phyloP scores from a whole-genome alignment of 1,140 invertebrate genomes.

The Conus betulinus region DNA sequence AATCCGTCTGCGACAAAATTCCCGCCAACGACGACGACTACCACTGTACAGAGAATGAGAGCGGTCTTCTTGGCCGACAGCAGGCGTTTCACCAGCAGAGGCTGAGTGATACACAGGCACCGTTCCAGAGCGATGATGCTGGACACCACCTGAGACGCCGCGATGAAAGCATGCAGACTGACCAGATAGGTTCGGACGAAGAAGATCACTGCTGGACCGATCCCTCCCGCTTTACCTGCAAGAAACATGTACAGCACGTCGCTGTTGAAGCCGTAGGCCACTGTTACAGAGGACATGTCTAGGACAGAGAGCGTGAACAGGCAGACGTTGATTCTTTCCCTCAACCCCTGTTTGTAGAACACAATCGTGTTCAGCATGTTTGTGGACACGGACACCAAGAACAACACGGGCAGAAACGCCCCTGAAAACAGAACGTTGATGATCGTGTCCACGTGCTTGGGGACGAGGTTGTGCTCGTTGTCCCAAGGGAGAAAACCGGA shows the following conservation, averaged over 20 bases:
- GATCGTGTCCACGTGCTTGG: neutral
- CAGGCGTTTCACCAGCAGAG: neutral
- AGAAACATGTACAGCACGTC: neutral
- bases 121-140: neutral
- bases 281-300: neutral
- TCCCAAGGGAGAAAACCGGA: neutral
- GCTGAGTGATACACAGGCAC: neutral
- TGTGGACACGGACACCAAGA: neutral
- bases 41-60: neutral
- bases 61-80: neutral
- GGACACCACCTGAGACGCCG: neutral
- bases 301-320: neutral
- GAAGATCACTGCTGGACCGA: neutral
- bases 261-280: neutral
- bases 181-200: neutral
- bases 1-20: neutral
- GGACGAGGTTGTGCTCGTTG: neutral
- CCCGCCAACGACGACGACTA: neutral
- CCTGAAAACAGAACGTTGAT: neutral
- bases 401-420: neutral
- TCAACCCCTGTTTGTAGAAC: neutral
- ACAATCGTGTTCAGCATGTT: neutral
- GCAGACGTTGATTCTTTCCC: neutral
- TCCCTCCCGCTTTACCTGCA: neutral
- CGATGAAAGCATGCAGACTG: neutral